Evolutionary conservation across 1,140 invertebrate species (phyloP).

Genomic region (Phenacoccus solenopsis): DNA sequence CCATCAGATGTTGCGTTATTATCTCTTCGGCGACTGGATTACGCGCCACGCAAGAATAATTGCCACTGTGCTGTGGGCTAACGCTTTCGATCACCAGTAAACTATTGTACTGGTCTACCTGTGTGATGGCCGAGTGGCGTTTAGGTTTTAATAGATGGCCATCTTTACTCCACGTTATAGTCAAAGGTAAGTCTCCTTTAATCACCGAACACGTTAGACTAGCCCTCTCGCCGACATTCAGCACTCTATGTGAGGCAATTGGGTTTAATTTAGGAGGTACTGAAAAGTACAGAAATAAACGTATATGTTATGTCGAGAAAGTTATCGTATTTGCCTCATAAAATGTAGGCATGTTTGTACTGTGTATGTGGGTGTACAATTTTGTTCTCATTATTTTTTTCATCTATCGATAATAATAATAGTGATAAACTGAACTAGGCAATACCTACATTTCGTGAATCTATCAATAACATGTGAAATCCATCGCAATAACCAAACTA

Average conservation of each 20-base stretch:
- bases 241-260: constrained; percentile 52
- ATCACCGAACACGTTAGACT: constrained; percentile 62
- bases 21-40: constrained; percentile 58
- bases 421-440: no score
- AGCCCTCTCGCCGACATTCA: constrained; percentile 62
- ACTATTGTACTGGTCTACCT: constrained; percentile 62
- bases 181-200: constrained; percentile 61
- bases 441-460: no score
- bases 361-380: no score
- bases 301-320: not conserved
- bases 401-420: no score
- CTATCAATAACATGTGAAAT: no score
- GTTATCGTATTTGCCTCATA: not conserved
- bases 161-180: constrained; percentile 65
- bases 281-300: constrained; percentile 37
- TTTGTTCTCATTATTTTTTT: no score
- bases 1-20: constrained; percentile 56
- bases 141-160: constrained; percentile 43
- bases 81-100: constrained; percentile 65
- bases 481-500: no score
- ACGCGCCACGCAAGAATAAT: constrained; percentile 58
- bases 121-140: constrained; percentile 46
- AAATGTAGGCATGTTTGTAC: no score
- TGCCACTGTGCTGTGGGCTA: constrained; percentile 60
- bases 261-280: constrained; percentile 69